A percentile compares a stretch with the other conserved stretches of the same genome.
Conservation (phyloP, 1,140 invertebrate species). For the Drosophila insularis region DNA sequence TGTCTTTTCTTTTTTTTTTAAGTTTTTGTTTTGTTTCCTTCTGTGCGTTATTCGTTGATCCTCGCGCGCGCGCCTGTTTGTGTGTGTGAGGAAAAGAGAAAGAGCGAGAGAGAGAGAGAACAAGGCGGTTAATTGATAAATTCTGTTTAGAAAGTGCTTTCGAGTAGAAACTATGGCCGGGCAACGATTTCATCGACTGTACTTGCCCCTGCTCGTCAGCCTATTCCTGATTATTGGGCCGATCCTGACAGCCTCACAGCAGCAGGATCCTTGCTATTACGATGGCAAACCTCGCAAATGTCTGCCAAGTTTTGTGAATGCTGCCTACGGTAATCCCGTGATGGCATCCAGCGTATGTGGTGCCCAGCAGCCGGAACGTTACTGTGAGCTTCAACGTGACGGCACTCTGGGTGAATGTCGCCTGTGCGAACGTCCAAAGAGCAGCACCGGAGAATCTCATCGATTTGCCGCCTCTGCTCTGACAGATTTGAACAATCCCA, state of each 20-base stretch:
- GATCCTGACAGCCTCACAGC: slow-evolving; percentile 36
- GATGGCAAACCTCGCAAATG: slow-evolving; percentile 92
- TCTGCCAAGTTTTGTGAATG: slow-evolving; percentile 98
- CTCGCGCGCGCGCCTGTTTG: slow-evolving; percentile 43
- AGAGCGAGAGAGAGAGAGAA: slow-evolving; percentile 1
- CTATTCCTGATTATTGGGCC: slow-evolving; percentile 19
- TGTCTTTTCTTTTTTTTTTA: slow-evolving; percentile 35
- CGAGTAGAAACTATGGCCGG: neutral
- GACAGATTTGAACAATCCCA: slow-evolving; percentile 98
- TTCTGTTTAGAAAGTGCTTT: neutral
- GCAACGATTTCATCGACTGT: slow-evolving; percentile 16
- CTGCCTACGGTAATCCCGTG: slow-evolving; percentile 95
- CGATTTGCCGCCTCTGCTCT: slow-evolving; percentile 92
- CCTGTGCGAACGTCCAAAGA: slow-evolving; percentile 92
- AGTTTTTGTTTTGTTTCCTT: slow-evolving; percentile 55
- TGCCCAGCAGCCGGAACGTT: slow-evolving; percentile 86
- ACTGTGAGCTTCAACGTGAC: slow-evolving; percentile 87
- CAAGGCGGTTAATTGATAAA: neutral
- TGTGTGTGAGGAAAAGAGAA: slow-evolving; percentile 4
- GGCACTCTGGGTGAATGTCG: slow-evolving; percentile 88
- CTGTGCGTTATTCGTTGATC: slow-evolving; percentile 43
- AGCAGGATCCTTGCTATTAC: slow-evolving; percentile 95
- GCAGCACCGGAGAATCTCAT: slow-evolving; percentile 56
- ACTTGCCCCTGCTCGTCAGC: slow-evolving; percentile 18
- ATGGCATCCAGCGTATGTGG: slow-evolving; percentile 97